A percentile compares a stretch with the other conserved stretches of the same genome.
These are phyloP conservation scores for Spinibarbus caldwelli DNA, from an alignment of 2,797 vertebrate species.

Conservation along the genomic window DNA sequence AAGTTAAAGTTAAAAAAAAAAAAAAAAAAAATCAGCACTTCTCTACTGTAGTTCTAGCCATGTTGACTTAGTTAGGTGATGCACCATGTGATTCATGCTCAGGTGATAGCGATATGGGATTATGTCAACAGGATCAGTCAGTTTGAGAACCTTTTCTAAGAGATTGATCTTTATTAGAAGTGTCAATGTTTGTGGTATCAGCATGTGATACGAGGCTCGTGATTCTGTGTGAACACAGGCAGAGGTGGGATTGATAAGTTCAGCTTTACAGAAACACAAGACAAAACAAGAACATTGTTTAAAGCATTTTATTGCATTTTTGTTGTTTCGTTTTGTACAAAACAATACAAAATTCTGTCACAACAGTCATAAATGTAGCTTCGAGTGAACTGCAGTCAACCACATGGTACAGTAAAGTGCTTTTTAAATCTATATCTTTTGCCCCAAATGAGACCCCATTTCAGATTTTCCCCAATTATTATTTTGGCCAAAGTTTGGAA, in stretches of 20 bases:
- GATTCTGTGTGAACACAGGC: background rate
- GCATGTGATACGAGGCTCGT: background rate
- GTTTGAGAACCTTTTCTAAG: conserved; percentile 5
- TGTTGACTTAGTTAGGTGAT: conserved; percentile 21
- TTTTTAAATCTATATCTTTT: conserved; percentile 69
- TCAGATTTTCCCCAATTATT: conserved; percentile 63
- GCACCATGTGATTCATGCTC: conserved; percentile 19
- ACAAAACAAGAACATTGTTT: conserved; percentile 55
- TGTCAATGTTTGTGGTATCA: conserved; percentile 15
- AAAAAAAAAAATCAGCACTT: background rate
- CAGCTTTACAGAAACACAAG: background rate
- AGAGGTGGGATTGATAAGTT: background rate
- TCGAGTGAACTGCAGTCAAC: conserved; percentile 83
- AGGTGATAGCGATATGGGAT: conserved; percentile 29
- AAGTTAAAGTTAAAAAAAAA: background rate
- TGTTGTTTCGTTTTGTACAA: conserved; percentile 75
- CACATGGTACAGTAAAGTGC: conserved; percentile 88
- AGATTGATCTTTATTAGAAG: conserved; percentile 2
- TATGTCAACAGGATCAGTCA: conserved; percentile 11
- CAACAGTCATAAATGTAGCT: conserved; percentile 79
- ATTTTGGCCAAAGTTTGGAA: conserved; percentile 52
- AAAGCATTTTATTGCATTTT: conserved; percentile 79
- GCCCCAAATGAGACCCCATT: conserved; percentile 45
- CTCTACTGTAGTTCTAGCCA: background rate
- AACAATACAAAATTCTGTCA: conserved; percentile 84